A percentile compares a stretch with the other conserved stretches of the same genome.
Evolutionary conservation across 2,113 vertebrate genomes (phyloP).

Genomic region (Brachyhypopomus gauderio): DNA sequence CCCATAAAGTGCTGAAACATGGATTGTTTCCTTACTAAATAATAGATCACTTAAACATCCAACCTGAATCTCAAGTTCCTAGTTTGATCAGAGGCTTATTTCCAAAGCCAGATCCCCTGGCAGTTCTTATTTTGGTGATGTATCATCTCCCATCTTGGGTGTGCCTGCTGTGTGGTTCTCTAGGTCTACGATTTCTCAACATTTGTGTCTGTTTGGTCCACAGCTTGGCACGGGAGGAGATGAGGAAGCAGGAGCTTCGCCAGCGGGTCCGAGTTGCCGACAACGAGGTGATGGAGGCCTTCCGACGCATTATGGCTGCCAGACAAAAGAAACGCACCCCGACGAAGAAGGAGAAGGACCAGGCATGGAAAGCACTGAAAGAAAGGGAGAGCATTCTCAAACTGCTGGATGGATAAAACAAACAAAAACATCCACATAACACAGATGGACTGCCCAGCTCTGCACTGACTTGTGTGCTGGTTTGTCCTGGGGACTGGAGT

Average conservation of each 20-base stretch:
- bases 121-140: no score
- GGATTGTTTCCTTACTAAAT: no score
- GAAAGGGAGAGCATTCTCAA: slow-evolving; percentile 97
- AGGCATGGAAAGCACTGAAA: slow-evolving; percentile 96
- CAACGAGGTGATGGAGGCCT: slow-evolving; percentile 98
- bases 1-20: no score
- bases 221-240: slow-evolving; percentile 93
- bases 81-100: no score
- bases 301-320: slow-evolving; percentile 98
- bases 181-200: neutral
- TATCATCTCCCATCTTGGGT: no score
- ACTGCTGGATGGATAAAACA: slow-evolving; percentile 83
- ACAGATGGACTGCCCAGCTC: neutral
- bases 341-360: slow-evolving; percentile 98
- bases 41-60: no score
- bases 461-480: slow-evolving; percentile 6
- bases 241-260: slow-evolving; percentile 92
- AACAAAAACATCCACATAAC: neutral
- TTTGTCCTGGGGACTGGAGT: neutral
- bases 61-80: no score
- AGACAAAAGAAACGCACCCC: slow-evolving; percentile 97
- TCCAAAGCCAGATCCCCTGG: no score
- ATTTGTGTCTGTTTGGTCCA: neutral
- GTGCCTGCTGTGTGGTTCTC: neutral
- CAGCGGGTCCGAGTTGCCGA: slow-evolving; percentile 94